Evolutionary conservation across 2,888 invertebrate species (phyloP), one percentile per base, ranked within the genome.

Genomic region (Drosophila nigricruria): DNA sequence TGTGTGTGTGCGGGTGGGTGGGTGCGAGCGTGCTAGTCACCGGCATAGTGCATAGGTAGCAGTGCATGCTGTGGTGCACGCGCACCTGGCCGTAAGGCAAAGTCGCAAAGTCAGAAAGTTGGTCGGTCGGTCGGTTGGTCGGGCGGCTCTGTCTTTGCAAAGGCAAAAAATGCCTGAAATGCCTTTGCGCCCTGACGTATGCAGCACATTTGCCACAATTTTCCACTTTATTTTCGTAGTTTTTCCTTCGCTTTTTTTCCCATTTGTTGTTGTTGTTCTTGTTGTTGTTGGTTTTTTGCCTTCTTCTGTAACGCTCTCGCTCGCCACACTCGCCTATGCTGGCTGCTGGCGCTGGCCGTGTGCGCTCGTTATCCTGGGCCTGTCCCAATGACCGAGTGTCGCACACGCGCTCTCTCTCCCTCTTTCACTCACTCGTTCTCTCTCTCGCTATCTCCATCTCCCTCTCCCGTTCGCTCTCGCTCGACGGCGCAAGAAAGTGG

Each of bases 351-450:
- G n/a, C n/a, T n/a, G 49, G 49, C 49, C 47, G 47, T 18, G 47
- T 49, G 57, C 34, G 57, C 71, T 73, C 65, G 64, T 62, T 71
- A 71, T 77, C 77, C 81, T 83, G 87, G 81, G 87, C 89, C 89
- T 84, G 89, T 90, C 90, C 89, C 89, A 90, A 90, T 90, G 91
- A 90, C 89, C 91, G 89, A 90, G 79, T 86, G 72, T 65, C 77
- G 73, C 52, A 36, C 53, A 38, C 36, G 32, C 53, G 23, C 53
- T 10, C 53, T 18, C 53, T 38, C 53, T 18, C 5, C 9, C 38
- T 25, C 52, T 10, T 34, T 27, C 25, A 3, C 14, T 14, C 25
- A 10, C n/a, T 25, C 23, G 1, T 12, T 8, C 23, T 23, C 9
- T 25, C 23, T 34, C n/a, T 5, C 52, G 36, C 12, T 53, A 10